A percentile compares a stretch with the other conserved stretches of the same genome.
These are phyloP conservation scores for Micrasema minimum DNA, from an alignment of 1,140 invertebrate species.

Conservation along the genomic window DNA sequence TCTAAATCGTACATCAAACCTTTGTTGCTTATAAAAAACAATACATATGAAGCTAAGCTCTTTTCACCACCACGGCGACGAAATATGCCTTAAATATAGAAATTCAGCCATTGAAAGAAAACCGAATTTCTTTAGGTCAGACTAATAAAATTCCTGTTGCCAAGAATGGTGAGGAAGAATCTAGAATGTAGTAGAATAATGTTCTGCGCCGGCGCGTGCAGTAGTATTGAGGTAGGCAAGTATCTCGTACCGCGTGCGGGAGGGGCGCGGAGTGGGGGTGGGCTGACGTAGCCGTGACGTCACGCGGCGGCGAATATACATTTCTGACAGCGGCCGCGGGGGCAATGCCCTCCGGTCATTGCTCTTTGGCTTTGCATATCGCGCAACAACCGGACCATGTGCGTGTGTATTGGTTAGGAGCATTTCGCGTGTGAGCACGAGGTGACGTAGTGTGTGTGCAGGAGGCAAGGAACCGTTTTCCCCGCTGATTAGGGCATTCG, in stretches of 20 bases:
- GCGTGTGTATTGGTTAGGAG: conserved; percentile 18
- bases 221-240: conserved; percentile 39
- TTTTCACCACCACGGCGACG: too few species aligned
- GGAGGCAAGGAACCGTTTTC: conserved; percentile 39
- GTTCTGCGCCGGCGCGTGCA: conserved; percentile 28
- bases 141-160: neutral
- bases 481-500: conserved; percentile 40
- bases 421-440: conserved; percentile 15
- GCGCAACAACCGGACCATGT: conserved; percentile 35
- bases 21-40: too few species aligned
- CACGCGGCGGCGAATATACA: conserved; percentile 36
- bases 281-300: conserved; percentile 44
- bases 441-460: conserved; percentile 5
- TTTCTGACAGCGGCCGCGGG: conserved; percentile 45
- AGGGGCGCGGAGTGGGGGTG: neutral
- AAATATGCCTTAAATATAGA: too few species aligned
- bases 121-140: too few species aligned
- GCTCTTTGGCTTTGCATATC: conserved; percentile 52
- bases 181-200: conserved; percentile 9
- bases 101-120: too few species aligned
- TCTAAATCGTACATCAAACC: too few species aligned
- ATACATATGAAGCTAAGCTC: too few species aligned
- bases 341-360: conserved; percentile 49
- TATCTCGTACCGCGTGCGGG: conserved; percentile 9
- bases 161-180: conserved; percentile 2